A percentile compares a stretch with the other conserved stretches of the same genome.
Evolutionary conservation across 2,888 invertebrate species (phyloP).

Genomic region (Calameuta filiformis): DNA sequence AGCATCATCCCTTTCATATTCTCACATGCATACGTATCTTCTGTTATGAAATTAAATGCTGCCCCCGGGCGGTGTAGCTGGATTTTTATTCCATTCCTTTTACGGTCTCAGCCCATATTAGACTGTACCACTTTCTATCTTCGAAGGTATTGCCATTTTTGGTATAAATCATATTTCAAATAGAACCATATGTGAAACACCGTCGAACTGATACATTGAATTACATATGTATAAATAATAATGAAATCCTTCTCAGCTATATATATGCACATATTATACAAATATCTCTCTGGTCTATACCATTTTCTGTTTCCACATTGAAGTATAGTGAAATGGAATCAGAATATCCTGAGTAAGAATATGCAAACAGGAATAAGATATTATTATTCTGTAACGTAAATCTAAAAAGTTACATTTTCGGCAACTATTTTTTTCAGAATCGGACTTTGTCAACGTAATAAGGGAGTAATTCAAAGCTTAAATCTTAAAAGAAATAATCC

Average conservation of each 20-base stretch:
- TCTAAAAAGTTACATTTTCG: too few species aligned
- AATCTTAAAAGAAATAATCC: too few species aligned
- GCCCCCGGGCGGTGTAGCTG: conserved; percentile 8
- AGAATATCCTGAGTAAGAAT: too few species aligned
- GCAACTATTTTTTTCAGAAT: too few species aligned
- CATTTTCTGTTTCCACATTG: too few species aligned
- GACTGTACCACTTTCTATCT: conserved; percentile 16
- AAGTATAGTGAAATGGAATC: too few species aligned
- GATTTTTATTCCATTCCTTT: conserved; percentile 20
- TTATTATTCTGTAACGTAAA: too few species aligned
- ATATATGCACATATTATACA: not conserved
- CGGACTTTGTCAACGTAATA: too few species aligned
- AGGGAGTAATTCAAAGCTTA: too few species aligned
- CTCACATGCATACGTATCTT: not conserved
- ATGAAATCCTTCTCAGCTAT: not conserved
- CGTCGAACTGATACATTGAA: not conserved
- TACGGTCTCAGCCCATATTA: conserved; percentile 11
- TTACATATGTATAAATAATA: not conserved
- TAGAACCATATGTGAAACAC: not conserved
- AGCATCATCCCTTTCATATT: not conserved
- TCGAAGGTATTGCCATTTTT: conserved; percentile 7
- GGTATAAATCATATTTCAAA: conserved; percentile 8
- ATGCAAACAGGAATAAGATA: too few species aligned
- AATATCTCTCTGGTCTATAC: not conserved
- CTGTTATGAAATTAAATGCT: not conserved